These are phyloP conservation scores for Oceanodroma leucorhoa DNA, from an alignment of 2,797 vertebrate species.

Conservation along the genomic window DNA sequence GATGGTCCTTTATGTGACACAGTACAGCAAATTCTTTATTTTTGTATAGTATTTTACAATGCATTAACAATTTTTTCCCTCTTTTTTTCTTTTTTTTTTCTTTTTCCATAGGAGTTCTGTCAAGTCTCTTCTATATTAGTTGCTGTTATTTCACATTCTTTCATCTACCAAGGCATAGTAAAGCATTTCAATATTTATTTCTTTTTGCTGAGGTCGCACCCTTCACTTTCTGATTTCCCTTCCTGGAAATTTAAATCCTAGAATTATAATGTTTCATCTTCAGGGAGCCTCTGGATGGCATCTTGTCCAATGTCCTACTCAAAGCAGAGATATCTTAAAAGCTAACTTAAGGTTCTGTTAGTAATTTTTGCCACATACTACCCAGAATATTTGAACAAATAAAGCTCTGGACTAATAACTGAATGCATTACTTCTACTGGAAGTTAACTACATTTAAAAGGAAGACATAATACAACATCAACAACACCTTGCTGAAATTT, in stretches of 20 bases:
- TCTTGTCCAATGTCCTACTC: neutral
- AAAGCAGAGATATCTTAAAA: neutral
- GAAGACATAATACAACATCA: neutral
- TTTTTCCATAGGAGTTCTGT: neutral
- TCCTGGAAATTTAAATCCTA: neutral
- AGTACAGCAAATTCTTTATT: neutral
- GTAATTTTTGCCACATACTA: neutral
- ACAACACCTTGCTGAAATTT: neutral
- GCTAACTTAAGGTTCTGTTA: neutral
- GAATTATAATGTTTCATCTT: neutral
- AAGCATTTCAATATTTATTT: neutral
- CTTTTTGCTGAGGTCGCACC: accelerated
- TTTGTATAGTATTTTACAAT: neutral
- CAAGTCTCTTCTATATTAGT: neutral
- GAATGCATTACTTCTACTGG: neutral
- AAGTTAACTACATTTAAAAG: neutral
- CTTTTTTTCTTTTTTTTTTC: neutral
- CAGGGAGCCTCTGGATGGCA: neutral
- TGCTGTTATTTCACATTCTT: neutral
- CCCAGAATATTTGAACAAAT: neutral
- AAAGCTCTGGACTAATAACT: neutral
- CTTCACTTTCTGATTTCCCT: neutral
- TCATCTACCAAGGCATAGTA: neutral
- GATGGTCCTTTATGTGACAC: neutral
- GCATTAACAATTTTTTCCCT: neutral